Evolutionary conservation across 2,797 vertebrate species (phyloP).

Genomic region (Myotis findleyi): DNA sequence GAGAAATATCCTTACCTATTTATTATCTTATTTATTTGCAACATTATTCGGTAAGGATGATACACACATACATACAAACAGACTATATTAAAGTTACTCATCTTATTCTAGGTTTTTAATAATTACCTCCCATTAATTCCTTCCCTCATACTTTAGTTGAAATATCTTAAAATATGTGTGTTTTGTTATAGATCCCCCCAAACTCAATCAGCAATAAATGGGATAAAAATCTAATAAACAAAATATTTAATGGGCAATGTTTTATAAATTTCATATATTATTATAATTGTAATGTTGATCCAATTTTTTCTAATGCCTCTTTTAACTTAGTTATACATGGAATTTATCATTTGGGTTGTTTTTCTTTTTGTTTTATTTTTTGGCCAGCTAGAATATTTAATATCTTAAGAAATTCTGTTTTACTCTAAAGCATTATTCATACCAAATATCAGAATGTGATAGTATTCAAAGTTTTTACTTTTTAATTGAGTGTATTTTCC

Average conservation of each 20-base stretch:
- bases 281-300: neutral
- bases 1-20: neutral
- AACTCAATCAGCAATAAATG: neutral
- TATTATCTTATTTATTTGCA: neutral
- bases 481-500: neutral
- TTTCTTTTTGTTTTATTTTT: neutral
- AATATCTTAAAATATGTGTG: neutral
- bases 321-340: neutral
- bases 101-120: neutral
- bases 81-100: neutral
- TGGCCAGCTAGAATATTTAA: neutral
- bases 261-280: neutral
- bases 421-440: neutral
- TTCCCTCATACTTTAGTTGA: neutral
- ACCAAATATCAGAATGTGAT: neutral
- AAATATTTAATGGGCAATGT: neutral
- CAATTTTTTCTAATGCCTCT: neutral
- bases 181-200: neutral
- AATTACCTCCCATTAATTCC: neutral
- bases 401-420: neutral
- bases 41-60: neutral
- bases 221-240: neutral
- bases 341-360: neutral
- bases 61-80: neutral
- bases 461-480: neutral